These are phyloP conservation scores for Poecilia velifera DNA, from an alignment of 2,797 vertebrate species.

Conservation along the genomic window DNA sequence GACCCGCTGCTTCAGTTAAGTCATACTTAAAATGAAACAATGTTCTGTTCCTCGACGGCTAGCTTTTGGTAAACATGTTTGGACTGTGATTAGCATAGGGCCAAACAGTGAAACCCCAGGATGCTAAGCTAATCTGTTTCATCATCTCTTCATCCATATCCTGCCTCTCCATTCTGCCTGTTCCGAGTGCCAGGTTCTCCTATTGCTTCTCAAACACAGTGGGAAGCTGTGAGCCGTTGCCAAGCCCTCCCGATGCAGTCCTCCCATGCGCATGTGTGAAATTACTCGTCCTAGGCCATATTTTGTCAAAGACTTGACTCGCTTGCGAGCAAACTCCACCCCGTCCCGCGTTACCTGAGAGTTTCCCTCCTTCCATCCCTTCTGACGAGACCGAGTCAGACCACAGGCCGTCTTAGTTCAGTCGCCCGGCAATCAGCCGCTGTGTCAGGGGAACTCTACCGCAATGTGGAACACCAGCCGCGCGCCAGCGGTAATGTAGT, in stretches of 20 bases:
- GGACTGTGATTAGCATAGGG: constrained; percentile 5
- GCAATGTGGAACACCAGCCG: constrained; percentile 16
- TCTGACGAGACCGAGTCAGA: constrained; percentile 17
- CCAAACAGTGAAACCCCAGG: constrained; percentile 38
- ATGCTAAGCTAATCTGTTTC: constrained; percentile 44
- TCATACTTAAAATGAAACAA: constrained; percentile 11
- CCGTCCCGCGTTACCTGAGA: constrained; percentile 36
- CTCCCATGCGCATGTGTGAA: constrained; percentile 7
- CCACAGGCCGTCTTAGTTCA: constrained; percentile 23
- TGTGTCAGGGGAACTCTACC: constrained; percentile 22
- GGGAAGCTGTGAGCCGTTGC: constrained; percentile 32
- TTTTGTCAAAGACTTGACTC: constrained; percentile 27
- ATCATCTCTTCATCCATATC: constrained; percentile 44
- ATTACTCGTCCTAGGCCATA: constrained; percentile 10
- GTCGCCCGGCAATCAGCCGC: constrained; percentile 26
- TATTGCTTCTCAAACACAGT: constrained; percentile 27
- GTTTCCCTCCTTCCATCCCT: constrained; percentile 16
- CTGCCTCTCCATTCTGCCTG: constrained; percentile 24
- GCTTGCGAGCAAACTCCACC: constrained; percentile 12
- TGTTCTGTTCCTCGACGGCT: not conserved
- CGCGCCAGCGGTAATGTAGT: constrained; percentile 11
- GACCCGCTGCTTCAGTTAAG: constrained; percentile 14
- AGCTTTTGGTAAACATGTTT: constrained; percentile 7
- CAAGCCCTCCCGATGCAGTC: constrained; percentile 29
- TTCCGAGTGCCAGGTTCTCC: constrained; percentile 39